Conservation (phyloP, 2,888 invertebrate species). For the Caenorhabditis angaria region DNA sequence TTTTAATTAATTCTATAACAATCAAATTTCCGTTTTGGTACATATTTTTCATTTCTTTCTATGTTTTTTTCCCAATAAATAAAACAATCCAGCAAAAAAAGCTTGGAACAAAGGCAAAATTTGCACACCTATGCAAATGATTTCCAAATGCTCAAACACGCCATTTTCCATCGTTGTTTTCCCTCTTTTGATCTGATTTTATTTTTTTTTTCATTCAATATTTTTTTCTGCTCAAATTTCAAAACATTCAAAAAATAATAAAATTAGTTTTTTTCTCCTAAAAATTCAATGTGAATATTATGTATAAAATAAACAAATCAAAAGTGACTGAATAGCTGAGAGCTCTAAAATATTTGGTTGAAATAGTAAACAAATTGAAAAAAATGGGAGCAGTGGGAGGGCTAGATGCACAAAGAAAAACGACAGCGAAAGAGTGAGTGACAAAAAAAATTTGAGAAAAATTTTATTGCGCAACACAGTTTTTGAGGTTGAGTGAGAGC, state of each 20-base stretch:
- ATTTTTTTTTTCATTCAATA: background rate
- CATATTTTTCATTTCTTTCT: background rate
- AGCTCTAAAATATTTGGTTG: slow-evolving; percentile 4
- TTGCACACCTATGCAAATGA: background rate
- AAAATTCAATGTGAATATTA: too few relatives aligned
- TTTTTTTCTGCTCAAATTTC: background rate
- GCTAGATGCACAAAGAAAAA: too few relatives aligned
- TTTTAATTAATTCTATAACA: too few relatives aligned
- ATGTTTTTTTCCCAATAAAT: background rate
- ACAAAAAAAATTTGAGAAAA: background rate
- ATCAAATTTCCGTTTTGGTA: background rate
- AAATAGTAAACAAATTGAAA: slow-evolving; percentile 4
- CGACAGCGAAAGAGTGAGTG: background rate
- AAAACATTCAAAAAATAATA: slow-evolving; percentile 2
- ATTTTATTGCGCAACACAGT: slow-evolving; percentile 4
- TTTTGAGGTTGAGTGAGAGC: background rate
- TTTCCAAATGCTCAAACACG: background rate
- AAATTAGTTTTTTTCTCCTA: background rate
- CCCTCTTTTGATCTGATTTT: too few relatives aligned
- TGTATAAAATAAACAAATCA: slow-evolving; percentile 4
- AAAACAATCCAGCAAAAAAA: background rate
- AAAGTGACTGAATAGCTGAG: slow-evolving; percentile 4
- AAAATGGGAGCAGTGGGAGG: background rate
- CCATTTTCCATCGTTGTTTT: too few relatives aligned
- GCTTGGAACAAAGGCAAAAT: slow-evolving; percentile 1